Percentiles rank a stretch among this genome's conserved stretches.
Evolutionary conservation across 1,140 invertebrate genomes (phyloP).

Genomic region (Lepidurus apus): DNA sequence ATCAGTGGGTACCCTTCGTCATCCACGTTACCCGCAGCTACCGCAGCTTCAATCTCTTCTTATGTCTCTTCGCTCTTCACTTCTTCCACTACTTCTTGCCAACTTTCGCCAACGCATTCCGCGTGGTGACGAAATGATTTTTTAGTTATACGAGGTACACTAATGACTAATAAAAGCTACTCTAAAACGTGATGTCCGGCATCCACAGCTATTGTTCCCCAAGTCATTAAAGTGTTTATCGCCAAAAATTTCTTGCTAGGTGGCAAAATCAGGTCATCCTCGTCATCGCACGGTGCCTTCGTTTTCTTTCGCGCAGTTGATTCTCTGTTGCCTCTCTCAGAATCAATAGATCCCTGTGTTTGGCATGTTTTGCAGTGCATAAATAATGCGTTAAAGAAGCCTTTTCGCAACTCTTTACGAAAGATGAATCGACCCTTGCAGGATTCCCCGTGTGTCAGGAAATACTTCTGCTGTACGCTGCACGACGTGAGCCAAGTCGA

Average conservation of each 20-base stretch:
- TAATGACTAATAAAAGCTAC: not conserved
- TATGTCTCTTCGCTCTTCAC: not conserved
- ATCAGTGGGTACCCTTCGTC: not conserved
- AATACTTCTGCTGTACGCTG: not conserved
- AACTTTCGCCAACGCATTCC: not conserved
- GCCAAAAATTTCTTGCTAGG: not conserved
- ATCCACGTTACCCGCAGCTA: not conserved
- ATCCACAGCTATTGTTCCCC: too few relatives aligned
- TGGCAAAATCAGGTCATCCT: not conserved
- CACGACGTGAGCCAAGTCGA: not conserved
- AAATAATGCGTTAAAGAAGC: not conserved
- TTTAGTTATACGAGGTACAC: not conserved
- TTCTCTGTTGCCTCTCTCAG: not conserved
- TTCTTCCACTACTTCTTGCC: not conserved
- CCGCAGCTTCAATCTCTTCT: not conserved
- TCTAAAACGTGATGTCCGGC: not conserved
- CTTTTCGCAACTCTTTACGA: not conserved
- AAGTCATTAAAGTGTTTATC: not conserved
- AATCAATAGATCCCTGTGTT: not conserved
- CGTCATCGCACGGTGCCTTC: not conserved
- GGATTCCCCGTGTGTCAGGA: not conserved
- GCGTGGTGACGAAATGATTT: too few relatives aligned
- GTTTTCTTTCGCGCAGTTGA: not conserved
- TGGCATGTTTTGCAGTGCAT: not conserved
- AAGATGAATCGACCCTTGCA: not conserved